Conservation (phyloP, 2,113 vertebrate genomes). For the Siphamia tubifer region DNA sequence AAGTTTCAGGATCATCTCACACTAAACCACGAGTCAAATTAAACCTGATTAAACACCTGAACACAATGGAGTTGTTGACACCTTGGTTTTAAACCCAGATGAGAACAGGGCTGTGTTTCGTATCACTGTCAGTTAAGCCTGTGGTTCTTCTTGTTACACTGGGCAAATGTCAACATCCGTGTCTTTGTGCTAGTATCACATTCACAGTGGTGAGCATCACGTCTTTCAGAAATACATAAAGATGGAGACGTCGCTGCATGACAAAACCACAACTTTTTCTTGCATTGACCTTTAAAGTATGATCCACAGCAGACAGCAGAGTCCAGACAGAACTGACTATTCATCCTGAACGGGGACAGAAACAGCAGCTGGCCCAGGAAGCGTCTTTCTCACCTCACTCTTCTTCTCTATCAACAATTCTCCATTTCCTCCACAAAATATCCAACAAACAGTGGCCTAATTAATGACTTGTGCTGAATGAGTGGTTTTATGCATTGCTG, state of each 20-base stretch:
- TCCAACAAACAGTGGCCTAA: constrained; percentile 59
- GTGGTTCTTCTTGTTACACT: neutral
- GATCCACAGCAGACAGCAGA: constrained; percentile 16
- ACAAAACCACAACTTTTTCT: neutral
- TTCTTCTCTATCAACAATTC: constrained; percentile 60
- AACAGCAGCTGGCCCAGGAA: constrained; percentile 41
- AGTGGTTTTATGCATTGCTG: constrained; percentile 30
- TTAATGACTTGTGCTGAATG: constrained; percentile 52
- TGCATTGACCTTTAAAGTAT: constrained; percentile 18
- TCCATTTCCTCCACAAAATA: constrained; percentile 62
- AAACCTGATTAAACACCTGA: neutral
- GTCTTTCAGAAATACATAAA: neutral
- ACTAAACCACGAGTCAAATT: neutral
- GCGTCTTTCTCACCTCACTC: constrained; percentile 35
- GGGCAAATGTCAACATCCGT: neutral
- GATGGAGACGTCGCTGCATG: neutral
- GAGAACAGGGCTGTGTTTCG: constrained; percentile 15
- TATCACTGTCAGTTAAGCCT: neutral
- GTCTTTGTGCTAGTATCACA: neutral
- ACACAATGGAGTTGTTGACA: neutral
- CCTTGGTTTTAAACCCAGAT: constrained; percentile 10
- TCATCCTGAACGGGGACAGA: constrained; percentile 9
- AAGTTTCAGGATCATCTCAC: neutral
- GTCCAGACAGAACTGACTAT: constrained; percentile 1
- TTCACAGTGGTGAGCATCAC: neutral